Percentiles rank a stretch among this genome's conserved stretches.
phyloP scores from a whole-genome alignment of 2,888 invertebrate genomes.

The Metopia argyrocephala region DNA sequence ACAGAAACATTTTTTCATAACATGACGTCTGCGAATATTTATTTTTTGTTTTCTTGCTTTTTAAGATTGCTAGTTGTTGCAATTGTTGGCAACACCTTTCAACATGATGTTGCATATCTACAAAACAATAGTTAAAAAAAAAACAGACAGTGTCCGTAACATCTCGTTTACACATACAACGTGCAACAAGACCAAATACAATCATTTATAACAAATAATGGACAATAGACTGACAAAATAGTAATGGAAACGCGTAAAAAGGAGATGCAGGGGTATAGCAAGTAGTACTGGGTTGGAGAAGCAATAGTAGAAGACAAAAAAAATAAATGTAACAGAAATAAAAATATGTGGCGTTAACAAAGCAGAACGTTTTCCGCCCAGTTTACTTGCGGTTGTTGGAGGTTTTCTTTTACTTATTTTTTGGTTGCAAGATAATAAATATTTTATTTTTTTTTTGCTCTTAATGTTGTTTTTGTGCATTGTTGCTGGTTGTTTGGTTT shows the following conservation, averaged over 20 bases:
- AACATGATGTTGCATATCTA: constrained; percentile 49
- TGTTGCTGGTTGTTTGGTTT: constrained; percentile 3
- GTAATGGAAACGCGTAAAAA: constrained; percentile 28
- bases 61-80: background rate
- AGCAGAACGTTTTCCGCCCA: constrained; percentile 65
- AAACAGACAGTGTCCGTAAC: constrained; percentile 11
- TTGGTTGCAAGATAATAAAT: constrained; percentile 30
- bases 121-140: constrained; percentile 2
- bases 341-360: constrained; percentile 59
- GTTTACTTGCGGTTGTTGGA: constrained; percentile 57
- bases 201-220: constrained; percentile 46
- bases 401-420: constrained; percentile 12
- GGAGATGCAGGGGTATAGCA: background rate
- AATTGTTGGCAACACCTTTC: constrained; percentile 54
- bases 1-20: background rate
- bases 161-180: background rate
- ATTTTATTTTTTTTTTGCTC: constrained; percentile 2
- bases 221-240: constrained; percentile 49
- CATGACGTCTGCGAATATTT: background rate
- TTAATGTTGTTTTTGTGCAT: background rate
- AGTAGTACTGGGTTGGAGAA: background rate
- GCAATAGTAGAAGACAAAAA: constrained; percentile 4
- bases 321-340: constrained; percentile 38
- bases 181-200: constrained; percentile 17
- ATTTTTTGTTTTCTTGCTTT: constrained; percentile 8